A percentile compares a stretch with the other conserved stretches of the same genome.
Evolutionary conservation across 2,888 invertebrate species (phyloP).

Genomic region (Isotomurus palustris): DNA sequence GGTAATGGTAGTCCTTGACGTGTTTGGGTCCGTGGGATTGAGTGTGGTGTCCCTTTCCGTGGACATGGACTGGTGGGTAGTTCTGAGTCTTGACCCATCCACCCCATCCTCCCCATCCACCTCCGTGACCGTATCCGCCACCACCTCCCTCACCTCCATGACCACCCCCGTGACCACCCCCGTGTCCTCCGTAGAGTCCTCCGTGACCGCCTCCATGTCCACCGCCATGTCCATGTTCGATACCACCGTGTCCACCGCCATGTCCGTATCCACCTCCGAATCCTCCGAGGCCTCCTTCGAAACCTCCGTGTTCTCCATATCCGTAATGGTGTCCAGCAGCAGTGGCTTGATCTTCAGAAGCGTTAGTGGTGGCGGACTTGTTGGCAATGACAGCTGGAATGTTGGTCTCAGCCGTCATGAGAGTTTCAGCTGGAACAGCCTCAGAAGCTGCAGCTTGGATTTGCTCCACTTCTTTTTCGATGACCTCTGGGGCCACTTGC

Average conservation of each 20-base stretch:
- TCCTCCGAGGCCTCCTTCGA: neutral
- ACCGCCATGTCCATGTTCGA: neutral
- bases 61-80: conserved; percentile 31
- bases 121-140: conserved; percentile 9
- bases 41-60: conserved; percentile 25
- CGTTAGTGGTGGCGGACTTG: neutral
- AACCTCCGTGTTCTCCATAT: conserved; percentile 1
- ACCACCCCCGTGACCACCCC: neutral
- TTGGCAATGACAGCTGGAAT: neutral
- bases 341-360: conserved; percentile 27
- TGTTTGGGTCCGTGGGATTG: conserved; percentile 25
- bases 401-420: conserved; percentile 16
- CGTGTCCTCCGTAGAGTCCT: conserved; percentile 21
- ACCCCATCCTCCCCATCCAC: conserved; percentile 14
- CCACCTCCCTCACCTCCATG: conserved; percentile 2
- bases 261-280: neutral
- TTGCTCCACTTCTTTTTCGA: neutral
- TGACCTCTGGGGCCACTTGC: neutral
- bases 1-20: conserved; percentile 33
- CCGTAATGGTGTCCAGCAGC: conserved; percentile 22
- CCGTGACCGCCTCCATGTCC: conserved; percentile 19
- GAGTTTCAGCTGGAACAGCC: conserved; percentile 10
- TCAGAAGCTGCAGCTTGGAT: conserved; percentile 6
- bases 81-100: conserved; percentile 32
- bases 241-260: neutral